These are phyloP conservation scores for Ectropis grisescens DNA, from an alignment of 1,140 invertebrate genomes.

Conservation along the genomic window DNA sequence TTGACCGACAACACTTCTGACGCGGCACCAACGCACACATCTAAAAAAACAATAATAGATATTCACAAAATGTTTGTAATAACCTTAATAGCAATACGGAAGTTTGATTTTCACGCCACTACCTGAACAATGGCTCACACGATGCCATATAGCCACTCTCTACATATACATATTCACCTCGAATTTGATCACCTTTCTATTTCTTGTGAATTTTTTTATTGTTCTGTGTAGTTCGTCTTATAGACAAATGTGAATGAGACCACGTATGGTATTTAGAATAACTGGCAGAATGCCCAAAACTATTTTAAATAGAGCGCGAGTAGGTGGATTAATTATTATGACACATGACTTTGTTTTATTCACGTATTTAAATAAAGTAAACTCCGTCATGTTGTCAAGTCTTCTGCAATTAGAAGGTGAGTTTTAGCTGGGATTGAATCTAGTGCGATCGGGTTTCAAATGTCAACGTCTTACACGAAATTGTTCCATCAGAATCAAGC, in stretches of 20 bases:
- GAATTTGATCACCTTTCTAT: conserved; percentile 25
- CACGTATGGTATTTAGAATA: conserved; percentile 44
- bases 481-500: too few relatives aligned
- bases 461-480: too few relatives aligned
- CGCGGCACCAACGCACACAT: too few relatives aligned
- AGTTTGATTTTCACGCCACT: conserved; percentile 31
- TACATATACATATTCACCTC: conserved; percentile 14
- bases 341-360: conserved; percentile 38
- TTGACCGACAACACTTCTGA: too few relatives aligned
- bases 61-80: conserved; percentile 21
- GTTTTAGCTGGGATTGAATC: too few relatives aligned
- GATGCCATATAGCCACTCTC: conserved; percentile 13
- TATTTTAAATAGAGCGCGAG: conserved; percentile 40
- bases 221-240: conserved; percentile 19
- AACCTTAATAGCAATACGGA: conserved; percentile 22
- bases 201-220: conserved; percentile 11
- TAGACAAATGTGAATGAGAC: conserved; percentile 29
- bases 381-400: conserved; percentile 28
- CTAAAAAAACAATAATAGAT: too few relatives aligned
- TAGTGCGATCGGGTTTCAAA: too few relatives aligned
- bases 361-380: conserved; percentile 26
- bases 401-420: too few relatives aligned
- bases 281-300: conserved; percentile 35
- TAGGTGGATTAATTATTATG: conserved; percentile 48
- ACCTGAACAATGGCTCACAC: conserved; percentile 21